These are phyloP conservation scores for Arvicanthis niloticus DNA, from an alignment of 2,113 vertebrate species.

Conservation along the genomic window DNA sequence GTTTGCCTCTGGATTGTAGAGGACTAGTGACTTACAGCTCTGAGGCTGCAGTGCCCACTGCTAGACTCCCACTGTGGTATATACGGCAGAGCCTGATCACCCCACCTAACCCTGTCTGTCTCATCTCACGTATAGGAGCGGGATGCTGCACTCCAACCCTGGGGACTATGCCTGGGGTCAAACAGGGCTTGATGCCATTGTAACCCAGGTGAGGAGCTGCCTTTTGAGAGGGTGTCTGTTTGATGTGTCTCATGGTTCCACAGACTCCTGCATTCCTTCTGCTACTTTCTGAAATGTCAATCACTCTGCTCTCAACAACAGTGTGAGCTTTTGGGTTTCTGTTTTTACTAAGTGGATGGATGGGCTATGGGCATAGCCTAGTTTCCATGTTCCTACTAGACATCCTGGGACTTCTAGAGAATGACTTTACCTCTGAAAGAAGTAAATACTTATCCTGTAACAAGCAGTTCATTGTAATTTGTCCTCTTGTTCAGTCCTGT, in stretches of 20 bases:
- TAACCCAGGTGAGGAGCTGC: slow-evolving; percentile 94
- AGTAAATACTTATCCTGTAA: slow-evolving; percentile 37
- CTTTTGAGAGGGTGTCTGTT: slow-evolving; percentile 54
- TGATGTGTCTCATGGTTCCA: slow-evolving; percentile 55
- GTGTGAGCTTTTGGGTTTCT: slow-evolving; percentile 52
- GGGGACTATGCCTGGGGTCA: slow-evolving; percentile 99
- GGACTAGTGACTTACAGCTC: slow-evolving; percentile 1
- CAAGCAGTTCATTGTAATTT: slow-evolving; percentile 40
- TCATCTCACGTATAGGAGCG: slow-evolving; percentile 89
- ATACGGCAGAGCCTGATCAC: background rate
- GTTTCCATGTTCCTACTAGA: background rate
- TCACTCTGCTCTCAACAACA: slow-evolving; percentile 58
- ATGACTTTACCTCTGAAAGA: slow-evolving; percentile 11
- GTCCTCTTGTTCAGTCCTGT: slow-evolving; percentile 36
- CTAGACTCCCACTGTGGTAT: slow-evolving; percentile 23
- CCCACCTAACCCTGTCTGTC: slow-evolving; percentile 75
- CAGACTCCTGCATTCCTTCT: slow-evolving; percentile 63
- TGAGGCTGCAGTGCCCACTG: slow-evolving; percentile 24
- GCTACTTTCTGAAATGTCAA: slow-evolving; percentile 57
- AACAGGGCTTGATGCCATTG: slow-evolving; percentile 96
- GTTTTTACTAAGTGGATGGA: slow-evolving; percentile 49
- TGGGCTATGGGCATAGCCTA: slow-evolving; percentile 42
- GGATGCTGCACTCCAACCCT: slow-evolving; percentile 97
- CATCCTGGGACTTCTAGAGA: slow-evolving; percentile 45
- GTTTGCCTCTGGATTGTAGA: slow-evolving; percentile 48